These are phyloP conservation scores for Picathartes gymnocephalus DNA, from an alignment of 2,113 vertebrate species.

Conservation along the genomic window DNA sequence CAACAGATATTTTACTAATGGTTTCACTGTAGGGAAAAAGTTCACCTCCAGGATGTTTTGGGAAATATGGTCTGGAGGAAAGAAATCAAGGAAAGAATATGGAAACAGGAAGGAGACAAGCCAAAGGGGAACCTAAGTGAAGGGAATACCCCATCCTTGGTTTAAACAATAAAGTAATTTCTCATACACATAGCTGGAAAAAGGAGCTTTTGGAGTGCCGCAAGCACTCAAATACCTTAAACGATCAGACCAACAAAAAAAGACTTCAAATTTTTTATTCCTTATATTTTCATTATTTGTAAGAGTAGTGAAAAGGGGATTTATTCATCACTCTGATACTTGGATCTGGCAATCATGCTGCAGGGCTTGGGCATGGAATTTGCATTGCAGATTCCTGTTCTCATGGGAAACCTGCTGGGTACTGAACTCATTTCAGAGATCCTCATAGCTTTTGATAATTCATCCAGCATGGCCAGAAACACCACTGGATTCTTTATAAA, in stretches of 20 bases:
- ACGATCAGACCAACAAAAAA: background rate
- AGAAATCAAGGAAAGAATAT: background rate
- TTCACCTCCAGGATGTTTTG: background rate
- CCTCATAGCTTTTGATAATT: background rate
- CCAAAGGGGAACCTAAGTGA: fast-evolving
- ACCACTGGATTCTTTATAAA: background rate
- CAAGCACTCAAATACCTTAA: background rate
- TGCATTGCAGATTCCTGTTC: slow-evolving; percentile 18
- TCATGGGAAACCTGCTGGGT: slow-evolving; percentile 35
- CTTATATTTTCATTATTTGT: background rate
- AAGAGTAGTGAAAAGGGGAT: background rate
- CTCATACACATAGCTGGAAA: background rate
- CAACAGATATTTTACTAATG: background rate
- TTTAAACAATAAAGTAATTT: background rate
- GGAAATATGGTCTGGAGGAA: background rate
- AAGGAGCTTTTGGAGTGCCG: background rate
- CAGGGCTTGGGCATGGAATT: background rate
- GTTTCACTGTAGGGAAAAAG: background rate
- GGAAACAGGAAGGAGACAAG: background rate
- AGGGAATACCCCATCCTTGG: background rate
- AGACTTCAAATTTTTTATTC: background rate
- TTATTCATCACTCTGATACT: background rate
- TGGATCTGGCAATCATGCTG: background rate
- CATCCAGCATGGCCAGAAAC: background rate
- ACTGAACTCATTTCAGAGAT: slow-evolving; percentile 6